Percentiles rank a stretch among this genome's conserved stretches.
These are phyloP conservation scores for Grallaria varia DNA, from an alignment of 2,113 vertebrate genomes.

Conservation along the genomic window DNA sequence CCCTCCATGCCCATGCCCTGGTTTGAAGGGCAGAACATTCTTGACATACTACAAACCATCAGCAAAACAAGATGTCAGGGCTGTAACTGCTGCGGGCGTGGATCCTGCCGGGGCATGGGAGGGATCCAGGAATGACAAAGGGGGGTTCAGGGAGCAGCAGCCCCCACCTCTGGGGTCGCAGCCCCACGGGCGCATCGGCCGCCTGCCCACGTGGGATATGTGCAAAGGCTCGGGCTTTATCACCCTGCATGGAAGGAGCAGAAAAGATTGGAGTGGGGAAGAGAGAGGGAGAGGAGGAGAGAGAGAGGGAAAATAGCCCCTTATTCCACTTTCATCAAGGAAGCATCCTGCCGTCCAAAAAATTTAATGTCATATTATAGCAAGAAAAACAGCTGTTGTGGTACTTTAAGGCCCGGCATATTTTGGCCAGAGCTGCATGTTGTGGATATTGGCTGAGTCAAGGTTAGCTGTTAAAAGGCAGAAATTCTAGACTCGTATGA, in stretches of 20 bases:
- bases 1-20: rapidly evolving
- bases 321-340: conserved; percentile 44
- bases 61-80: conserved; percentile 58
- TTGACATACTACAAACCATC: not conserved
- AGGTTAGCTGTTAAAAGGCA: conserved; percentile 52
- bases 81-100: conserved; percentile 11
- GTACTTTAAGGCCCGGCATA: conserved; percentile 31
- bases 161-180: not conserved
- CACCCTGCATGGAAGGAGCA: not conserved
- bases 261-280: not conserved
- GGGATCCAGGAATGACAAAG: conserved; percentile 21
- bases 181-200: not conserved
- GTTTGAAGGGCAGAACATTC: not conserved
- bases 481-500: conserved; percentile 31
- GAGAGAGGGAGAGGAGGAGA: not conserved
- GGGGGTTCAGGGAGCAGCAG: conserved; percentile 1
- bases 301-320: not conserved
- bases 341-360: conserved; percentile 46
- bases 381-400: conserved; percentile 54
- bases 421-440: conserved; percentile 34
- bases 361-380: conserved; percentile 51
- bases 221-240: not conserved
- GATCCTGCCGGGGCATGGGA: not conserved
- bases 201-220: not conserved
- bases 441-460: conserved; percentile 60